Base-by-base conservation (phyloP, 1,140 invertebrate species). In the Ceratosolen solmsi region DNA sequence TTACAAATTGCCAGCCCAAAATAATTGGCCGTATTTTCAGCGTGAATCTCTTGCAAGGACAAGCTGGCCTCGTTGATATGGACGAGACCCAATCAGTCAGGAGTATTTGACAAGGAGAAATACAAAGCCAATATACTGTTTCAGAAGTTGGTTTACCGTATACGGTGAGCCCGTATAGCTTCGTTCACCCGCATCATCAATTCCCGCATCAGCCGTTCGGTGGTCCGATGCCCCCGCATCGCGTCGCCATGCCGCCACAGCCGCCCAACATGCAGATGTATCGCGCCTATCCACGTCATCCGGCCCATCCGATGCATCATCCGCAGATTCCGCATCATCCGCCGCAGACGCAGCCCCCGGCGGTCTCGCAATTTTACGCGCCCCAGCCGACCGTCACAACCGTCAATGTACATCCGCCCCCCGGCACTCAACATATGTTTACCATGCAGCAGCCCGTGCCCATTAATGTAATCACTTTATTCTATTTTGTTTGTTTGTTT, bases 131-230 rank as follows among this genome's bases (percentile, higher is more conserved):
- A 46, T 46, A 73, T 73, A 20, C 4, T 65, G 25, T 84, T 85
- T 41, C 80, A 91, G 90, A 89, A 74, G 91, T 94, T 72, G 91
- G 93, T 49, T 90, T 94, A 86, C 94, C 94, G 17, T 95, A 94
- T 83, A 92, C 93, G 0, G 90, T 93, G 5, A 90, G 91, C 27
- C 93, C 93, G 22, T 94, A 93, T 84, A 93, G 92, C 84, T 93
- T 93, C 79, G 87, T 92, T 38, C 92, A 93, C 86, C 90, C 91
- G 3, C 91, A 91, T 71, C 92, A 92, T 79, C 89, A 91, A 58
- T 91, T 92, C 46, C 88, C 92, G 7, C 75, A 79, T 68, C 82
- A 79, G 27, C 88, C 91, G 8, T 93, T 93, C 80, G 73, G 77
- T 0, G 90, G 90, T 30, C 92, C 92, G 71, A 90, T 93, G 87